These are phyloP conservation scores for Cephalotes varians DNA, from an alignment of 2,888 invertebrate genomes.

Conservation along the genomic window DNA sequence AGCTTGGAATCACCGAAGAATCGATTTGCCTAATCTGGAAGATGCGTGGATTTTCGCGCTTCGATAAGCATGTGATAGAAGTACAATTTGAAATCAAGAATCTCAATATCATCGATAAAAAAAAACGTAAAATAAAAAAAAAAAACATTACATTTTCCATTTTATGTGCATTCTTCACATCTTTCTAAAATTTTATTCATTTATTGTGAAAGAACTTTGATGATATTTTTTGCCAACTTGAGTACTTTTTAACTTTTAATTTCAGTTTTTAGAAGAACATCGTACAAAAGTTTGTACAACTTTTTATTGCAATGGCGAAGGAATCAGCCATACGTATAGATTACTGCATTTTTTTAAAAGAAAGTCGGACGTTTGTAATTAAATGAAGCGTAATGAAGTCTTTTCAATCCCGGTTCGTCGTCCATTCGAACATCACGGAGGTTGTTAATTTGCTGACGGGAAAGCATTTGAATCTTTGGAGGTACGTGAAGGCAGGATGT, in stretches of 20 bases:
- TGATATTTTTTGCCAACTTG: not conserved
- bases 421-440: not conserved
- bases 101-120: not conserved
- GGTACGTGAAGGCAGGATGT: slow-evolving; percentile 35
- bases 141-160: not conserved
- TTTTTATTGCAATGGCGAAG: not conserved
- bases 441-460: slow-evolving; percentile 39
- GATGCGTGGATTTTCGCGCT: slow-evolving; percentile 17
- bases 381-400: not conserved
- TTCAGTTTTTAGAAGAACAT: not conserved
- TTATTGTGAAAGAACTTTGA: not conserved
- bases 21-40: slow-evolving; percentile 9
- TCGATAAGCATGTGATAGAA: not conserved
- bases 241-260: not conserved
- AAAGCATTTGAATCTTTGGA: slow-evolving; percentile 42
- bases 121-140: not conserved
- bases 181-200: not conserved
- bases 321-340: not conserved
- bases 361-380: not conserved
- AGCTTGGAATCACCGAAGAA: slow-evolving; percentile 33
- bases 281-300: not conserved
- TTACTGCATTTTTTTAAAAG: not conserved
- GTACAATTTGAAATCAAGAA: not conserved
- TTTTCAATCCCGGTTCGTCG: not conserved
- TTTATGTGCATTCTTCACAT: not conserved